A percentile compares a stretch with the other conserved stretches of the same genome.
These are phyloP conservation scores for Drosophila bipectinata DNA, from an alignment of 1,140 invertebrate genomes.

Conservation along the genomic window DNA sequence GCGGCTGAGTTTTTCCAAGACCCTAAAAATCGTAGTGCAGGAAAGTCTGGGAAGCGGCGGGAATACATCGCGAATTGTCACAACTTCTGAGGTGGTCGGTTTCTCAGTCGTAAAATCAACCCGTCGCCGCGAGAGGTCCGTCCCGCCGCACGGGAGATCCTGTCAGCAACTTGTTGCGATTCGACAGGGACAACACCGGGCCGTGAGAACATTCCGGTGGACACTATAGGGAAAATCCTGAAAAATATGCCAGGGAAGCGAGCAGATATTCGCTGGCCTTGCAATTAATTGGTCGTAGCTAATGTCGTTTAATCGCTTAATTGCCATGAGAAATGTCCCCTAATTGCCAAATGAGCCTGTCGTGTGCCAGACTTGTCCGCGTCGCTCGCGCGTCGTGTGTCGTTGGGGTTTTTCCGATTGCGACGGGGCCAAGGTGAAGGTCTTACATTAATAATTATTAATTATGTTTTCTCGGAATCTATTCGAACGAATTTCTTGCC, in stretches of 20 bases:
- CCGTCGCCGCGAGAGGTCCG: conserved; percentile 12
- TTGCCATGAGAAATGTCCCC: conserved; percentile 51
- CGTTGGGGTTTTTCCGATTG: conserved; percentile 39
- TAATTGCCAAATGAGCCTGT: conserved; percentile 22
- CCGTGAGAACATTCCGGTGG: conserved; percentile 53
- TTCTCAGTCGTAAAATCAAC: conserved; percentile 61
- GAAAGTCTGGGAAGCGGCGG: conserved; percentile 14
- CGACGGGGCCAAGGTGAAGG: conserved; percentile 19
- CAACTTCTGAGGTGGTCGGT: conserved; percentile 79
- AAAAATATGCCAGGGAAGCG: conserved; percentile 1
- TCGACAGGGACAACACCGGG: conserved; percentile 12
- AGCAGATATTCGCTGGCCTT: conserved; percentile 38
- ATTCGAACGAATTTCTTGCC: background rate
- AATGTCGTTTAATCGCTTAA: conserved; percentile 74
- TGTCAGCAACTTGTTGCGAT: conserved; percentile 49
- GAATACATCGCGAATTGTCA: conserved; percentile 18
- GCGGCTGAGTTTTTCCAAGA: conserved; percentile 43
- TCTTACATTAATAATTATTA: conserved; percentile 43
- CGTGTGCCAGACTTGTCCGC: conserved; percentile 61
- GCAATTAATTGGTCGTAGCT: conserved; percentile 69
- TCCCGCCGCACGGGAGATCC: conserved; percentile 11
- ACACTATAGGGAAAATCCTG: conserved; percentile 28
- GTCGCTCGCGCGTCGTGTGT: conserved; percentile 43
- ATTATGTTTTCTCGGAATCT: conserved; percentile 37
- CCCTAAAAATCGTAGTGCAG: conserved; percentile 40